Percentiles rank a stretch among this genome's conserved stretches.
Evolutionary conservation across 2,797 vertebrate species (phyloP).

Genomic region (Oophaga sylvatica): DNA sequence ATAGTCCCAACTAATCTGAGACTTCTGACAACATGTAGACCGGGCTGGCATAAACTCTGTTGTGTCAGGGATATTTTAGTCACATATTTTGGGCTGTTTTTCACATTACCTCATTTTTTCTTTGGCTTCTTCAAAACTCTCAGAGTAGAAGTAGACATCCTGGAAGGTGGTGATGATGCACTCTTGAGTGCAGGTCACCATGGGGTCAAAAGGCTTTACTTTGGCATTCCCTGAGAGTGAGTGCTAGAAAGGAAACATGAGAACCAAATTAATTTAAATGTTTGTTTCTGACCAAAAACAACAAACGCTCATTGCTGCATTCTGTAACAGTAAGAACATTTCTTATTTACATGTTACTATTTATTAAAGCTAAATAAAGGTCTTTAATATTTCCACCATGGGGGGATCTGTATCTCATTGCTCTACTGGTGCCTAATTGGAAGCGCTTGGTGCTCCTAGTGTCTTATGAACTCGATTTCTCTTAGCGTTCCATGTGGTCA

Average conservation of each 20-base stretch:
- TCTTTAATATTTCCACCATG: neutral
- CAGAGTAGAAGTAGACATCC: slow-evolving; percentile 92
- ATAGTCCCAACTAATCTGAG: too few species aligned
- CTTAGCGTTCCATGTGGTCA: neutral
- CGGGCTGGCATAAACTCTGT: too few species aligned
- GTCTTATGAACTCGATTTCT: neutral
- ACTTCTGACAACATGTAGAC: too few species aligned
- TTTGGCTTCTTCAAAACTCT: slow-evolving; percentile 96
- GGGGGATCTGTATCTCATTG: neutral
- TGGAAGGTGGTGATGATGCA: slow-evolving; percentile 96
- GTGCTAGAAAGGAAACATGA: slow-evolving; percentile 73
- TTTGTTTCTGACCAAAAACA: neutral
- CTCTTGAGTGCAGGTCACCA: slow-evolving; percentile 89
- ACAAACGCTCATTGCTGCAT: neutral
- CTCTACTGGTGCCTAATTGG: too few species aligned
- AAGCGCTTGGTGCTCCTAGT: too few species aligned
- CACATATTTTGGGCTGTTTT: neutral
- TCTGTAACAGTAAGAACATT: neutral
- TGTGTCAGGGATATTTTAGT: neutral
- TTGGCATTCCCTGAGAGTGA: slow-evolving; percentile 87
- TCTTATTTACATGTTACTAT: too few species aligned
- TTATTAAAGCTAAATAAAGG: too few species aligned
- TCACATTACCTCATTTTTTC: slow-evolving; percentile 89
- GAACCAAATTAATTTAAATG: neutral
- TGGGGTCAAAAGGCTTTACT: slow-evolving; percentile 90